These are phyloP conservation scores for Blera fallax DNA, from an alignment of 2,888 invertebrate species.

Conservation along the genomic window DNA sequence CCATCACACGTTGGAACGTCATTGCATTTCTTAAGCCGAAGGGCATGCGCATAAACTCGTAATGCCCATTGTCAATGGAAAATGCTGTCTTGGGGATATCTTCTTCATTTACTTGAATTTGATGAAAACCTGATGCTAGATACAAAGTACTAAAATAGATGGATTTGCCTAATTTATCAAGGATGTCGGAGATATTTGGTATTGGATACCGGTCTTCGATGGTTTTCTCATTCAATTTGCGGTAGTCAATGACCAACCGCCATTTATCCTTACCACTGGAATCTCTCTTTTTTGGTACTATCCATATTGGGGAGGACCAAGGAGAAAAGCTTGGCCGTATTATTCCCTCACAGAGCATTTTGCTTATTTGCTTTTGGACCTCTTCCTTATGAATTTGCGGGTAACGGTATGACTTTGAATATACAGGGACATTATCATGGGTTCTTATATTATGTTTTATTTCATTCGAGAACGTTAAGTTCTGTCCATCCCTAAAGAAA, in stretches of 20 bases:
- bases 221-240: too few relatives aligned
- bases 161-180: too few relatives aligned
- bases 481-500: background rate
- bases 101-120: too few relatives aligned
- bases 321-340: constrained; percentile 23
- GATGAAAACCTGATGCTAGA: too few relatives aligned
- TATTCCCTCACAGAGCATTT: constrained; percentile 42
- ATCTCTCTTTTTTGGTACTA: constrained; percentile 1
- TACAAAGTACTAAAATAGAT: too few relatives aligned
- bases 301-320: constrained; percentile 7
- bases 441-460: constrained; percentile 1
- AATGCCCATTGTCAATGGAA: constrained; percentile 69
- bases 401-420: background rate
- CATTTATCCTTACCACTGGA: constrained; percentile 14
- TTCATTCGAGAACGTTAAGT: background rate
- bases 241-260: background rate
- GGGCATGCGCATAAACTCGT: constrained; percentile 71
- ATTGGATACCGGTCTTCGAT: too few relatives aligned
- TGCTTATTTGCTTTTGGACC: constrained; percentile 29
- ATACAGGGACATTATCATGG: background rate
- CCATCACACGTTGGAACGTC: background rate
- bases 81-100: too few relatives aligned
- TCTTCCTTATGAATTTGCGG: constrained; percentile 33
- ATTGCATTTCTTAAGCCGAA: constrained; percentile 31
- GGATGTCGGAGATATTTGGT: too few relatives aligned